phyloP scores from a whole-genome alignment of 2,113 vertebrate genomes.

The Pyxicephalus adspersus region DNA sequence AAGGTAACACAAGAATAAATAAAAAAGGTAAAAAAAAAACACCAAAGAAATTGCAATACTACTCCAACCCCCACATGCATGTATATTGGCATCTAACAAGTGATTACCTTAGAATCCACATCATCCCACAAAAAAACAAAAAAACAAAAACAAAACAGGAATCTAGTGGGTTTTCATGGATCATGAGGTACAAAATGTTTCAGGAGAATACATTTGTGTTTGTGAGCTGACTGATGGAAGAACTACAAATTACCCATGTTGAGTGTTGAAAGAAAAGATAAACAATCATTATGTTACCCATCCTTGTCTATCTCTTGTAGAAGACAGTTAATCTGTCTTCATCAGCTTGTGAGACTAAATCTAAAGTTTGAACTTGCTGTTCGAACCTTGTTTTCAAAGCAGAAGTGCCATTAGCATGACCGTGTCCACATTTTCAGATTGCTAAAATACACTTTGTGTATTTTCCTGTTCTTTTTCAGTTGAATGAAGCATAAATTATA shows the following conservation, averaged over 20 bases:
- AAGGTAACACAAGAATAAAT: background rate
- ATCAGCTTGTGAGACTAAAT: conserved; percentile 63
- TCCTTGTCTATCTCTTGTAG: conserved; percentile 64
- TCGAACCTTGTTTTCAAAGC: conserved; percentile 64
- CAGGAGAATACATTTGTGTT: conserved; percentile 59
- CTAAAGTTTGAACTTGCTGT: conserved; percentile 62
- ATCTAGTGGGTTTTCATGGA: conserved; percentile 53
- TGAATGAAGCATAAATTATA: conserved; percentile 36
- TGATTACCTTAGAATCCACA: background rate
- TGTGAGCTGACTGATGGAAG: conserved; percentile 58
- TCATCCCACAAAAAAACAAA: conserved; percentile 6
- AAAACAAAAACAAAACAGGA: conserved; percentile 25
- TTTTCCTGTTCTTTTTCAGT: conserved; percentile 48
- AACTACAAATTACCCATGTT: conserved; percentile 60
- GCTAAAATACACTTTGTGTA: conserved; percentile 45
- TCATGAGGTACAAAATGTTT: conserved; percentile 57
- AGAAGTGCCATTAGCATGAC: conserved; percentile 61
- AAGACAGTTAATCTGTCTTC: conserved; percentile 61
- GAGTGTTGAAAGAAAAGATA: conserved; percentile 66
- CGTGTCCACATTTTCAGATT: conserved; percentile 58
- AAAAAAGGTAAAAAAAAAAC: background rate
- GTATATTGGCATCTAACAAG: too few species aligned
- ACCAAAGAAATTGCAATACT: too few species aligned
- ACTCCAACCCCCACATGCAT: too few species aligned
- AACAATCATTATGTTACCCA: conserved; percentile 63